Evolutionary conservation across 2,888 invertebrate genomes (phyloP).

Genomic region (Campaea margaritaria): DNA sequence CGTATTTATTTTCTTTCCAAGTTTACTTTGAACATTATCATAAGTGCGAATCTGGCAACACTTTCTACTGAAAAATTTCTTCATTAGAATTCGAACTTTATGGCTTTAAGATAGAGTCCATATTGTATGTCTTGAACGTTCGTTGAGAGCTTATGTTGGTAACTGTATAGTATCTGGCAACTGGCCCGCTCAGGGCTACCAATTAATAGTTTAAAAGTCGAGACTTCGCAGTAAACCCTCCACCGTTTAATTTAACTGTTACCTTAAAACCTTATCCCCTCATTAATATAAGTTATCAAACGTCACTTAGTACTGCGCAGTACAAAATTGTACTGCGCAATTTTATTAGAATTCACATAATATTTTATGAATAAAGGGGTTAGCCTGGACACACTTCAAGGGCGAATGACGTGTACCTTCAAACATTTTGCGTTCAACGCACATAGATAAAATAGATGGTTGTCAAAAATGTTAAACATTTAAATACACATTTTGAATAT

Average conservation of each 20-base stretch:
- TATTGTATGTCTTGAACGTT: constrained; percentile 1
- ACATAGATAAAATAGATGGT: no score
- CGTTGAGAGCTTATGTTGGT: constrained; percentile 39
- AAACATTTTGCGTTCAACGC: no score
- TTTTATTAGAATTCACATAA: no score
- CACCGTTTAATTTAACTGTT: no score
- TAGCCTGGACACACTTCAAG: no score
- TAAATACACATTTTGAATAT: no score
- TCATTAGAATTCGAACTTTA: constrained; percentile 22
- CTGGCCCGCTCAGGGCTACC: constrained; percentile 33
- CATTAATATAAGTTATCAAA: no score
- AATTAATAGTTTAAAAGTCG: background rate
- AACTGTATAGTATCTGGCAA: constrained; percentile 40
- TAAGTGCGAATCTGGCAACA: constrained; percentile 42
- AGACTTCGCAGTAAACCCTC: background rate
- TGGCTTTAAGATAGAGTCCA: constrained; percentile 16
- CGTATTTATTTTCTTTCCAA: constrained; percentile 19
- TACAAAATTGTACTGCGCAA: no score
- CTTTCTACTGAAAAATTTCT: constrained; percentile 7
- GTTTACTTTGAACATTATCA: constrained; percentile 22
- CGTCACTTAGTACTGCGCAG: no score
- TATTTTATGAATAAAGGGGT: no score
- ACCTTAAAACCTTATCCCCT: constrained; percentile 4
- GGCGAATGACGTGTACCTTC: no score
- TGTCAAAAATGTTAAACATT: no score